A percentile compares a stretch with the other conserved stretches of the same genome.
Evolutionary conservation across 2,113 vertebrate genomes (phyloP).

Genomic region (Caranx ignobilis): DNA sequence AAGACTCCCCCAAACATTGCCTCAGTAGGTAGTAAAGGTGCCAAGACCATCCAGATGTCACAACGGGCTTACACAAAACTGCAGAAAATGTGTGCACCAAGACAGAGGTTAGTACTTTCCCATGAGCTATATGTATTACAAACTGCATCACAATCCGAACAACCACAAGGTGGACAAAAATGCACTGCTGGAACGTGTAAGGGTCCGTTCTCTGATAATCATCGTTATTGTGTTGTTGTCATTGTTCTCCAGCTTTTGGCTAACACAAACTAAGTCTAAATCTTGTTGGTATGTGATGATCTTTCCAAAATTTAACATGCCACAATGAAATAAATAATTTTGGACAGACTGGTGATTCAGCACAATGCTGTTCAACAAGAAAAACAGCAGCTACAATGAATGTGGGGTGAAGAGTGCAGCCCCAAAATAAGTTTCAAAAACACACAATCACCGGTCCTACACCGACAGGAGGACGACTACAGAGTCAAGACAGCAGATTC

Average conservation of each 20-base stretch:
- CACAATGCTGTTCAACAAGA: background rate
- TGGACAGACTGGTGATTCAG: background rate
- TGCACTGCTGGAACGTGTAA: background rate
- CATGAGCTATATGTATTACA: background rate
- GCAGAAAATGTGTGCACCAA: background rate
- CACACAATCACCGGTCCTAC: no score
- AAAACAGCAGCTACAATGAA: no score
- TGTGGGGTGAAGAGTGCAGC: no score
- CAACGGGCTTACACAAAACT: background rate
- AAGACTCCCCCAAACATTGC: background rate
- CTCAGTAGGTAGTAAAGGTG: background rate
- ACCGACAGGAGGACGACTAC: no score
- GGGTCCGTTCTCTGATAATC: background rate
- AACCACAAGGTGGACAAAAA: background rate
- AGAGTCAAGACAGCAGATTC: no score
- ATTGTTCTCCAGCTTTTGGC: background rate
- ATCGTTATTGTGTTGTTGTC: background rate
- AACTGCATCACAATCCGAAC: background rate
- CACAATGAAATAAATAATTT: background rate
- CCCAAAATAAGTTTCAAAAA: no score
- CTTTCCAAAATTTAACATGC: background rate
- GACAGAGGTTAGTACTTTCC: background rate
- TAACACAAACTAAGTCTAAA: background rate
- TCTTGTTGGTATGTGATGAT: background rate
- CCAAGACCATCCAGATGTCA: conserved; percentile 8